phyloP scores from a whole-genome alignment of 2,888 invertebrate genomes.

The Cephus spinipes region DNA sequence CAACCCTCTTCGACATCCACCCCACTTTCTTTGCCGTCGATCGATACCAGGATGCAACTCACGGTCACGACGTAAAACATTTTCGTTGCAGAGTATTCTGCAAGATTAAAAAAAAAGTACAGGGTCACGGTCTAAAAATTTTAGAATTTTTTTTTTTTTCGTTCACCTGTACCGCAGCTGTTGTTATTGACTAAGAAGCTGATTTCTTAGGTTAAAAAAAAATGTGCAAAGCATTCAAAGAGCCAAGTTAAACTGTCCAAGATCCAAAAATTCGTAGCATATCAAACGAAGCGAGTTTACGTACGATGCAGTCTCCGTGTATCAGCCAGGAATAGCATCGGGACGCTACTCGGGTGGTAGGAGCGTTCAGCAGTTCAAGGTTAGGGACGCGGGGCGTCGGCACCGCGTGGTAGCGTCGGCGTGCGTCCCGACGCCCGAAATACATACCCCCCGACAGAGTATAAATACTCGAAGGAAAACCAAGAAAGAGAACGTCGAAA shows the following conservation, averaged over 20 bases:
- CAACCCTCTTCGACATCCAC: constrained; percentile 45
- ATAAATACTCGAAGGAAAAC: constrained; percentile 49
- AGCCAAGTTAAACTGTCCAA: background rate
- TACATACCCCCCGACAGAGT: constrained; percentile 51
- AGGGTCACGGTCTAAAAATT: background rate
- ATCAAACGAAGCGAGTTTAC: background rate
- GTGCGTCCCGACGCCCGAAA: constrained; percentile 46
- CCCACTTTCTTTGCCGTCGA: constrained; percentile 44
- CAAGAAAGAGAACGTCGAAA: constrained; percentile 22
- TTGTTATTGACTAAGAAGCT: background rate
- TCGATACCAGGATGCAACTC: constrained; percentile 43
- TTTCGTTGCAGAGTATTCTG: background rate
- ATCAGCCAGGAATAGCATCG: constrained; percentile 33
- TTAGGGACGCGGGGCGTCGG: constrained; percentile 49
- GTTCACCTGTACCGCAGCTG: background rate
- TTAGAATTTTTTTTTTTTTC: no score
- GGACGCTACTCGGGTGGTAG: constrained; percentile 22
- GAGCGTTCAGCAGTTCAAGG: constrained; percentile 60
- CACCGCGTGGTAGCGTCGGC: constrained; percentile 28
- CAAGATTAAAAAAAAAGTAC: background rate
- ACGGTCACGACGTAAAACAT: constrained; percentile 33
- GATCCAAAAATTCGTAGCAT: background rate
- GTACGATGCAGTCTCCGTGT: background rate
- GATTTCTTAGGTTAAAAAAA: background rate
- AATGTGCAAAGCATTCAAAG: background rate